These are phyloP conservation scores for Polyploca ridens DNA, from an alignment of 2,888 invertebrate genomes.

Conservation along the genomic window DNA sequence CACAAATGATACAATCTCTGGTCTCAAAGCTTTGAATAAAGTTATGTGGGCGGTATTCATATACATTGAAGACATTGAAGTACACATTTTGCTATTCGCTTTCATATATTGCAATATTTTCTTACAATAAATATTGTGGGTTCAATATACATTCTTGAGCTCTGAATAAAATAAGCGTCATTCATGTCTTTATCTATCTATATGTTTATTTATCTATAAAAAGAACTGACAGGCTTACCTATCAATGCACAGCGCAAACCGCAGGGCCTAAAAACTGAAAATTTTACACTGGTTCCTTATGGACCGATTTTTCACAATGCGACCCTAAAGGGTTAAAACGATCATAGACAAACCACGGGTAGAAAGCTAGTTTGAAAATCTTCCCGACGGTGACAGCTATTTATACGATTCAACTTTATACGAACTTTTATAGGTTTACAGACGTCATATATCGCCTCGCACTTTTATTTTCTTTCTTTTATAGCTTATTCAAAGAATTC, in stretches of 20 bases:
- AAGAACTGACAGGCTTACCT: too few relatives aligned
- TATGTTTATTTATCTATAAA: too few relatives aligned
- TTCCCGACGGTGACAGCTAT: background rate
- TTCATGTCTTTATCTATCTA: background rate
- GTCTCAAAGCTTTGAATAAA: constrained; percentile 1
- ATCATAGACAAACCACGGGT: too few relatives aligned
- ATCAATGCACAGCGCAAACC: too few relatives aligned
- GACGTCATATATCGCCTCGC: background rate
- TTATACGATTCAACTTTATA: background rate
- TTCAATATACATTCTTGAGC: constrained; percentile 1
- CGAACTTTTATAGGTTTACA: background rate
- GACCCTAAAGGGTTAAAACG: too few relatives aligned
- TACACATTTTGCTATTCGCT: background rate
- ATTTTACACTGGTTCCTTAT: too few relatives aligned
- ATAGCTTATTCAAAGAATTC: background rate
- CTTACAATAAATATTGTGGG: constrained; percentile 1
- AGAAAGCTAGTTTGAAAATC: background rate
- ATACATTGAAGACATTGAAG: background rate
- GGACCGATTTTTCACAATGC: too few relatives aligned
- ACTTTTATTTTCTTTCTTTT: background rate
- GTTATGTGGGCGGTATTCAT: background rate
- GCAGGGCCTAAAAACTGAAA: too few relatives aligned
- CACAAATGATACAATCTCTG: constrained; percentile 1
- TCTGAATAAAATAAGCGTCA: constrained; percentile 1
- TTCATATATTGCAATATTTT: constrained; percentile 6